Base-by-base conservation (phyloP, 2,113 vertebrate genomes). In the Oreochromis niloticus region DNA sequence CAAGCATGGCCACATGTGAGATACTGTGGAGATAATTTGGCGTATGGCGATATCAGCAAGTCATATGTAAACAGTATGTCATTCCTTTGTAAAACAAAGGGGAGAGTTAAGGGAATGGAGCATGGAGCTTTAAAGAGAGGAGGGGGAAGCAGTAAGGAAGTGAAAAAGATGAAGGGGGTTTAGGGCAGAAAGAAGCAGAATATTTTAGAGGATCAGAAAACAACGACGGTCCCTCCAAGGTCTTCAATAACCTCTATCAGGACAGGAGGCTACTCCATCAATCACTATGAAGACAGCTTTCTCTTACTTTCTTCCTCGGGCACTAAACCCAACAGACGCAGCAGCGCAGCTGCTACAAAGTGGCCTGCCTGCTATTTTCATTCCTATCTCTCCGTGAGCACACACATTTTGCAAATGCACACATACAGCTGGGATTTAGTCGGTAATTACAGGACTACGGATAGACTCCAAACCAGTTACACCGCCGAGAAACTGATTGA, bases 391-490 rank as follows among this genome's bases (percentile, higher is more conserved):
- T 87, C 79, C 22, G 39, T 79, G 87, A 81, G 71, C 88, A 86
- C 87, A 87, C 82, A 80, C 85, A 75, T 85, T 88, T 88, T 83
- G 48, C 39, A 91, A 85, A 90, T 34, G 46, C 84, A 61, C 80
- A 66, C 75, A 88, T 57, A 80, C 84, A 89, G 92, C 80, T 88
- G 88, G 88, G 89, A 91, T 90, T 88, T 87, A 80, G 90, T 82
- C 86, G 48, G 89, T 92, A 94, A 94, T 94, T 95, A 95, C 85
- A 93, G 90, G 90, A 88, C 87, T 55, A 73, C 66, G 50, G 82
- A 81, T 61, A n/a, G 81, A 39, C 85, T 91, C 56, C 83, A 82
- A 83, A 90, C 32, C 85, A 88, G 79, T 19, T 50, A 19, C 71
- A 89, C 79, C 82, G 6, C 43, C 17, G 80, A 86, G 86, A 86